Evolutionary conservation across 2,888 invertebrate genomes (phyloP).

Genomic region (Diarsia brunnea): DNA sequence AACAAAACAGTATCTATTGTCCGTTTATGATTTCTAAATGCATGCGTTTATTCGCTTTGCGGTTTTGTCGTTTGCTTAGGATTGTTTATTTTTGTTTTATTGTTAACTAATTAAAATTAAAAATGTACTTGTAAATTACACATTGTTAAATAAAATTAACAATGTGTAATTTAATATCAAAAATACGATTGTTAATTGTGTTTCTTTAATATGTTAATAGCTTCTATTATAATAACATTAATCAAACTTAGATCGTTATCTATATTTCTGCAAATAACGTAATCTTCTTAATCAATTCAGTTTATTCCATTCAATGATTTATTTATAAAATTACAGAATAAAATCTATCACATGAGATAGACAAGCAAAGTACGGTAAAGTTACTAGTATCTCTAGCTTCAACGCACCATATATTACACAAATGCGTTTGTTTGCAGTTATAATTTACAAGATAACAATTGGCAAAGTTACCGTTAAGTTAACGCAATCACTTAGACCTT

Average conservation of each 20-base stretch:
- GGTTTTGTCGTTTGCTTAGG: conserved; percentile 12
- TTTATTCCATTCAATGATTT: too few relatives aligned
- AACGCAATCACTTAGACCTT: conserved; percentile 50
- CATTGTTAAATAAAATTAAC: too few relatives aligned
- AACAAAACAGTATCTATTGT: conserved; percentile 61
- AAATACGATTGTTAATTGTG: background rate
- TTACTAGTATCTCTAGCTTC: conserved; percentile 5
- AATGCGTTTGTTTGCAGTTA: conserved; percentile 50
- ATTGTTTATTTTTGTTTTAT: background rate
- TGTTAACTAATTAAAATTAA: too few relatives aligned
- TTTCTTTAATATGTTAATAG: background rate
- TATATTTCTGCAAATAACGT: background rate
- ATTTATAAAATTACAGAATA: background rate
- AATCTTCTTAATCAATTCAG: background rate
- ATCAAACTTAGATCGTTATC: background rate
- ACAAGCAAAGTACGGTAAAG: background rate
- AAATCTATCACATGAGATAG: background rate
- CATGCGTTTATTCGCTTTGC: conserved; percentile 48
- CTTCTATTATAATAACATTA: background rate
- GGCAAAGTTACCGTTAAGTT: conserved; percentile 31
- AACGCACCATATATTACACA: conserved; percentile 57
- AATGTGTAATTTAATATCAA: background rate
- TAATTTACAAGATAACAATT: conserved; percentile 41
- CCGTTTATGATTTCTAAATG: conserved; percentile 63
- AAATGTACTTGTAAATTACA: too few relatives aligned